A percentile compares a stretch with the other conserved stretches of the same genome.
phyloP scores from a whole-genome alignment of 2,113 vertebrate genomes.

The Bubalus kerabau region DNA sequence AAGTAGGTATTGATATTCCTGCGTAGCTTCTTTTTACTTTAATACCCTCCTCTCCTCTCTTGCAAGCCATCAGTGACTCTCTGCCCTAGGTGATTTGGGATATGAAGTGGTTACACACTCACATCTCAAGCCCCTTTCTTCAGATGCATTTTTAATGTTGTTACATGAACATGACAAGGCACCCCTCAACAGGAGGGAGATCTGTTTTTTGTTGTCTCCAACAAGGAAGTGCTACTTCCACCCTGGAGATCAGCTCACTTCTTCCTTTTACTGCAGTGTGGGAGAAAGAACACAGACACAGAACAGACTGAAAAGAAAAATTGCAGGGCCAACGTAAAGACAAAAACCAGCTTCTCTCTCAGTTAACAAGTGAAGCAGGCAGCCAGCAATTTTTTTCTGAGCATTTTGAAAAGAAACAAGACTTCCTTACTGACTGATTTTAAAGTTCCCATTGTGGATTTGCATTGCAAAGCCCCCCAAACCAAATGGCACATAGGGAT shows the following conservation, averaged over 20 bases:
- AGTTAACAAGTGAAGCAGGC: not conserved
- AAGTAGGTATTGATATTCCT: not conserved
- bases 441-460: constrained; percentile 20
- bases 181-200: not conserved
- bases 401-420: constrained; percentile 26
- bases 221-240: constrained; percentile 42
- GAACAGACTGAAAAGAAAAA: not conserved
- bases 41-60: not conserved
- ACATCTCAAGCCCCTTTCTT: not conserved
- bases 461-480: not conserved
- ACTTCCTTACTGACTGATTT: not conserved
- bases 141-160: constrained; percentile 17
- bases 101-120: not conserved
- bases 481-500: not conserved
- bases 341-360: not conserved
- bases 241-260: constrained; percentile 1
- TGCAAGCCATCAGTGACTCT: not conserved
- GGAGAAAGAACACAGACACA: constrained; percentile 31
- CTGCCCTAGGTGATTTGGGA: not conserved
- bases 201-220: constrained; percentile 47
- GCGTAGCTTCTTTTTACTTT: not conserved
- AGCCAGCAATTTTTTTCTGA: not conserved
- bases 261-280: not conserved
- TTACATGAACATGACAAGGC: not conserved
- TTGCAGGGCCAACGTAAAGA: not conserved